Conservation (phyloP, 1,140 invertebrate genomes). For the Drosophila virilis region DNA sequence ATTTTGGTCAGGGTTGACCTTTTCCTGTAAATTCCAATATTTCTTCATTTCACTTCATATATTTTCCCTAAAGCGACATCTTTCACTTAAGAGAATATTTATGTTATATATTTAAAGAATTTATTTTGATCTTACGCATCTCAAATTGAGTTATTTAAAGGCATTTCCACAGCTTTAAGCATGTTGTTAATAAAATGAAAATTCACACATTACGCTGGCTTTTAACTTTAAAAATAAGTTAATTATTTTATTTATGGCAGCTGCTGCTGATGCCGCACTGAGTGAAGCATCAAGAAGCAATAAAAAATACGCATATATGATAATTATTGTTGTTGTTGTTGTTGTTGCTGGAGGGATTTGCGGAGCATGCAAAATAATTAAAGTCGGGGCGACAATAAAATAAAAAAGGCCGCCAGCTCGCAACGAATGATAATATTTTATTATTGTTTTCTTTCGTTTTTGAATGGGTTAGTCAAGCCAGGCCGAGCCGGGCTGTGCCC, state of each 20-base stretch:
- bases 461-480: constrained; percentile 17
- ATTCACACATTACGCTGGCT: not conserved
- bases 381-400: constrained; percentile 51
- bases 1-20: no score
- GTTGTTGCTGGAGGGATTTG: constrained; percentile 22
- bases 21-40: no score
- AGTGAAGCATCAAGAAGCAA: constrained; percentile 10
- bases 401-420: constrained; percentile 21
- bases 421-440: constrained; percentile 20
- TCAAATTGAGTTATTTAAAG: not conserved
- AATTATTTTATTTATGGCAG: constrained; percentile 33
- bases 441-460: not conserved
- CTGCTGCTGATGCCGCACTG: not conserved
- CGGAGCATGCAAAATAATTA: constrained; percentile 63
- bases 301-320: constrained; percentile 29
- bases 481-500: not conserved
- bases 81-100: constrained; percentile 2
- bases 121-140: not conserved
- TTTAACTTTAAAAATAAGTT: constrained; percentile 39
- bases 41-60: no score
- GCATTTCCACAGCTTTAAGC: not conserved
- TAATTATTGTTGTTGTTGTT: constrained; percentile 28
- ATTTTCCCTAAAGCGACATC: not conserved
- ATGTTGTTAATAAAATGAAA: not conserved
- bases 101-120: not conserved